Percentiles rank a stretch among this genome's conserved stretches.
phyloP scores from a whole-genome alignment of 2,797 vertebrate genomes.

The Iguana delicatissima region DNA sequence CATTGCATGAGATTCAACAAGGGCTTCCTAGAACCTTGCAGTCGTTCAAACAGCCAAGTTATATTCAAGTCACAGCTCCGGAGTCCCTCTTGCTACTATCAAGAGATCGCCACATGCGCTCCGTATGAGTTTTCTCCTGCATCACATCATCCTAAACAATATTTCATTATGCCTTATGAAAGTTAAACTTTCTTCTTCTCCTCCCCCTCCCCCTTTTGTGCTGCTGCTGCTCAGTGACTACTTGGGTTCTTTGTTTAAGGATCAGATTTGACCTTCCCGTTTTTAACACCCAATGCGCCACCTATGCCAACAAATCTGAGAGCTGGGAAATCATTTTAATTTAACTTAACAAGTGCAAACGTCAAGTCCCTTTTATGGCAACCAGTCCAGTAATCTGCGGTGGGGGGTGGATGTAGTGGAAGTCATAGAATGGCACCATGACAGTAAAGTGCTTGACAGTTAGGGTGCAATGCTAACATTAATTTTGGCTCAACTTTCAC shows the following conservation, averaged over 20 bases:
- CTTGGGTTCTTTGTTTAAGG: constrained; percentile 48
- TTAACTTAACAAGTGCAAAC: neutral
- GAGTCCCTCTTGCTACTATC: constrained; percentile 55
- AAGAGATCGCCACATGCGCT: constrained; percentile 40
- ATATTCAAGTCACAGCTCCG: constrained; percentile 70
- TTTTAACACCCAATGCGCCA: constrained; percentile 40
- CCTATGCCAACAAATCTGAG: constrained; percentile 38
- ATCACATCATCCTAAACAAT: constrained; percentile 70
- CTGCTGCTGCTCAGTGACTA: neutral
- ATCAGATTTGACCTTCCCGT: constrained; percentile 46
- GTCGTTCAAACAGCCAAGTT: constrained; percentile 43
- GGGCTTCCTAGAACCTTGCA: constrained; percentile 49
- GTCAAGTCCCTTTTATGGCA: neutral
- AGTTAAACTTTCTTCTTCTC: constrained; percentile 65
- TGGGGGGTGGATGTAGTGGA: neutral
- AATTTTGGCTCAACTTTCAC: no score
- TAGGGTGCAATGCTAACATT: neutral
- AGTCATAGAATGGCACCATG: neutral
- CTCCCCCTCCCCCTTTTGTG: neutral
- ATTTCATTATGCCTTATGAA: constrained; percentile 75
- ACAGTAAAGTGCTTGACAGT: neutral
- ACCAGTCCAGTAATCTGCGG: neutral
- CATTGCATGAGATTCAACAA: constrained; percentile 42
- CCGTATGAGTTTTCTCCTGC: constrained; percentile 48
- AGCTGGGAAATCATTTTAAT: neutral